Percentiles rank a stretch among this genome's conserved stretches.
phyloP scores from a whole-genome alignment of 1,140 invertebrate species.

The Drosophila eugracilis region DNA sequence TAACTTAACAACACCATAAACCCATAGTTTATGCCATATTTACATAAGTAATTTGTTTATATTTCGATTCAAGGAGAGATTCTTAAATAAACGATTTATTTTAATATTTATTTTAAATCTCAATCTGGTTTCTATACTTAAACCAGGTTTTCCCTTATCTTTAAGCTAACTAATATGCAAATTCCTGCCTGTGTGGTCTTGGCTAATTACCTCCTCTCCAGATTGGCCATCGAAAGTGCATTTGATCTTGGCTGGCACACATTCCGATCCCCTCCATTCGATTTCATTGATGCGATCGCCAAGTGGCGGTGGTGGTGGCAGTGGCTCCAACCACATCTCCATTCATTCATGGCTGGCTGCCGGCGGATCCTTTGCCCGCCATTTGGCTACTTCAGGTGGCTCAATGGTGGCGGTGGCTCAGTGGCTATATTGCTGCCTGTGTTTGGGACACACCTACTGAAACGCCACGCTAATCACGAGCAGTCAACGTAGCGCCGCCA shows the following conservation, averaged over 20 bases:
- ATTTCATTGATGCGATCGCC: constrained; percentile 75
- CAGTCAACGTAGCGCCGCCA: constrained; percentile 45
- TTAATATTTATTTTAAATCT: neutral
- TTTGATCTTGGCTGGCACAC: constrained; percentile 63
- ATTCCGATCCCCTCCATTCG: constrained; percentile 59
- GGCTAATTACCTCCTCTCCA: constrained; percentile 60
- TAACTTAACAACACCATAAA: neutral
- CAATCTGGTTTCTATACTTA: neutral
- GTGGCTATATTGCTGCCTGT: constrained; percentile 56
- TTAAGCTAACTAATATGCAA: neutral
- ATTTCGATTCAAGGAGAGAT: neutral
- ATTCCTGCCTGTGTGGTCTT: constrained; percentile 56
- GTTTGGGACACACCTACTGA: constrained; percentile 77
- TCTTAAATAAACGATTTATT: neutral
- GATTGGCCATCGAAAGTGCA: constrained; percentile 63
- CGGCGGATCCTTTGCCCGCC: constrained; percentile 37
- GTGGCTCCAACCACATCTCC: constrained; percentile 17
- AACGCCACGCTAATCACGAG: constrained; percentile 80
- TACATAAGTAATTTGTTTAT: neutral
- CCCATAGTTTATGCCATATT: neutral
- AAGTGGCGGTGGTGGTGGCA: neutral
- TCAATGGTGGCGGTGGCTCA: constrained; percentile 13
- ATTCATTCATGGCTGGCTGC: constrained; percentile 65
- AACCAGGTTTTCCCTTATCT: neutral
- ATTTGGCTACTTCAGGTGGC: constrained; percentile 79